Percentiles rank a stretch among this genome's conserved stretches.
These are phyloP conservation scores for Drymodes brunneopygia DNA, from an alignment of 2,113 vertebrate genomes.

Conservation along the genomic window DNA sequence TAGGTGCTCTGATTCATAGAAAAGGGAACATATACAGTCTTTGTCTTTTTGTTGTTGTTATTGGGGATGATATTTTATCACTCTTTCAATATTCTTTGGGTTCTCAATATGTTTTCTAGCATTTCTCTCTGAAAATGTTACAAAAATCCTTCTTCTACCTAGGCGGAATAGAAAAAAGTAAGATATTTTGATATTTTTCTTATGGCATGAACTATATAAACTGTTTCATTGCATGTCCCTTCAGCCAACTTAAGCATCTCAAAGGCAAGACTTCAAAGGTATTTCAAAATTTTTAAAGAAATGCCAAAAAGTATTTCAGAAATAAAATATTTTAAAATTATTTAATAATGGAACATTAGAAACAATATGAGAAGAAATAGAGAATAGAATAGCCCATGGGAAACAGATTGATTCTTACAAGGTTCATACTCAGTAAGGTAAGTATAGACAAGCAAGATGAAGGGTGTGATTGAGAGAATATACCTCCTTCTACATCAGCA, in stretches of 20 bases:
- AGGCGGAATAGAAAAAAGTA: background rate
- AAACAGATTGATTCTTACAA: background rate
- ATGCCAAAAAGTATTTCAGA: background rate
- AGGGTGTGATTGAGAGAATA: background rate
- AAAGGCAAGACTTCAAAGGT: background rate
- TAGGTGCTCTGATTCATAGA: background rate
- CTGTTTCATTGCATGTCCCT: background rate
- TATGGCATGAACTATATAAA: background rate
- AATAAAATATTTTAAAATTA: background rate
- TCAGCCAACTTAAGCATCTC: background rate
- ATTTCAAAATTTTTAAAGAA: background rate
- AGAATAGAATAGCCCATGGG: background rate
- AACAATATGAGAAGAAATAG: background rate
- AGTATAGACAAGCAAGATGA: background rate
- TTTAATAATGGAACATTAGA: background rate
- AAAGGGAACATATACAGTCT: background rate
- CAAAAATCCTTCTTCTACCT: background rate
- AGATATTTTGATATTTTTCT: background rate
- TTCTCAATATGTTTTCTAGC: background rate
- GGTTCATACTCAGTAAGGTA: background rate
- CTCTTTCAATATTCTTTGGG: background rate
- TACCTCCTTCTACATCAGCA: background rate
- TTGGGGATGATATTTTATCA: background rate
- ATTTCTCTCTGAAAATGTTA: background rate
- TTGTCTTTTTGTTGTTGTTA: background rate